Percentiles rank a stretch among this genome's conserved stretches.
These are phyloP conservation scores for Riptortus pedestris DNA, from an alignment of 1,140 invertebrate genomes.

Conservation along the genomic window DNA sequence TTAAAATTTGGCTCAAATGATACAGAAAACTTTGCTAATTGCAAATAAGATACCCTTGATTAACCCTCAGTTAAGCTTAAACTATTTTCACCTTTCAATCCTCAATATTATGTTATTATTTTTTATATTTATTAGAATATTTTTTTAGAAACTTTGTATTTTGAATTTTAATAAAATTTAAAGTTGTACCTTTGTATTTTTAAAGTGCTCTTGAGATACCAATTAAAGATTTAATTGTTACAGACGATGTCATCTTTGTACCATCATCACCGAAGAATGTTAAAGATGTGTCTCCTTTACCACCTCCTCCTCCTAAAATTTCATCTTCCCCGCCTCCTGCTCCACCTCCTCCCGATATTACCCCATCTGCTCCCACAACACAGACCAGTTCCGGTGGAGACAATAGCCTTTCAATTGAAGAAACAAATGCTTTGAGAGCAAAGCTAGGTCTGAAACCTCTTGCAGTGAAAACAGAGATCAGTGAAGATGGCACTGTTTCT, in stretches of 20 bases:
- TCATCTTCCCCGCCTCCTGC: slow-evolving; percentile 31
- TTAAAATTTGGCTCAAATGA: too few relatives aligned
- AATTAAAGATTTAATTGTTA: slow-evolving; percentile 17
- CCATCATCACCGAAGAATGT: slow-evolving; percentile 35
- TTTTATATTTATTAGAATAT: too few relatives aligned
- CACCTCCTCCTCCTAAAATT: slow-evolving; percentile 36
- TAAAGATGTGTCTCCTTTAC: slow-evolving; percentile 32
- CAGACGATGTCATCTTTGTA: slow-evolving; percentile 29
- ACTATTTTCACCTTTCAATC: too few relatives aligned
- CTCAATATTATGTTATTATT: too few relatives aligned
- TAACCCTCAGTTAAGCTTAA: too few relatives aligned
- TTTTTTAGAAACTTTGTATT: too few relatives aligned
- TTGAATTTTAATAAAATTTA: too few relatives aligned
- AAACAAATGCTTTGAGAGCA: slow-evolving; percentile 82
- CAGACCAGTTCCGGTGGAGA: slow-evolving; percentile 39
- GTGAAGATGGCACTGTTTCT: neutral
- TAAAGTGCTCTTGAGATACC: too few relatives aligned
- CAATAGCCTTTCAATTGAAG: slow-evolving; percentile 69
- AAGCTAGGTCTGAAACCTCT: slow-evolving; percentile 90
- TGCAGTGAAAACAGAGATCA: neutral
- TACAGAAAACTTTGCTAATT: too few relatives aligned
- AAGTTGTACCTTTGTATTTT: too few relatives aligned
- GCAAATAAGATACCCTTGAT: too few relatives aligned
- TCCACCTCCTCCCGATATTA: slow-evolving; percentile 25
- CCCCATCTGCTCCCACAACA: slow-evolving; percentile 23